phyloP scores from a whole-genome alignment of 1,140 invertebrate species.

The Microplitis mediator region DNA sequence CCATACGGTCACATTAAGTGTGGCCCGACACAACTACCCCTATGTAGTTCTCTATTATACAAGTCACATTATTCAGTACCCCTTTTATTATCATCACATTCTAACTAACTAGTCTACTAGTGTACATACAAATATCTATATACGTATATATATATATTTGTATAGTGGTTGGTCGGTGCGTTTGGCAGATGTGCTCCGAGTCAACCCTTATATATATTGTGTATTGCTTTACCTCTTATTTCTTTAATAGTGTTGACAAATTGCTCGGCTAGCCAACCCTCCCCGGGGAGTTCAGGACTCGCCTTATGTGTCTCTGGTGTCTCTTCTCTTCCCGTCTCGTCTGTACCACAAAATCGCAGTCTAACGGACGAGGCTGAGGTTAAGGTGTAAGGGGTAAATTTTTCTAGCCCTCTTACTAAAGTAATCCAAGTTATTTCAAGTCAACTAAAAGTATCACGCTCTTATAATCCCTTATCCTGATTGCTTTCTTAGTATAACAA shows the following conservation, averaged over 20 bases:
- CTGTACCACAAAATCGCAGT: slow-evolving; percentile 46
- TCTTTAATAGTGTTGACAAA: slow-evolving; percentile 62
- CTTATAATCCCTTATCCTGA: no score
- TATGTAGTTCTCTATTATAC: slow-evolving; percentile 36
- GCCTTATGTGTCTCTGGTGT: slow-evolving; percentile 22
- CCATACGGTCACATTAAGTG: slow-evolving; percentile 46
- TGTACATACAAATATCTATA: slow-evolving; percentile 35
- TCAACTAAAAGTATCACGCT: no score
- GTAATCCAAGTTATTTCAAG: neutral
- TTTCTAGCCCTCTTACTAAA: neutral
- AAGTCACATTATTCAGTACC: slow-evolving; percentile 53
- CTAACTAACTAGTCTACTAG: neutral
- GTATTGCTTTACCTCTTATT: no score
- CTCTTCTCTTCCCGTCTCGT: neutral
- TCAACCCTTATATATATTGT: slow-evolving; percentile 50
- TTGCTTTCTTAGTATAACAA: no score
- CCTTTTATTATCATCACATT: slow-evolving; percentile 51
- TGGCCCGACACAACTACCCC: slow-evolving; percentile 29
- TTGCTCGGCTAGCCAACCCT: slow-evolving; percentile 58
- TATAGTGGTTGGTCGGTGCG: slow-evolving; percentile 12
- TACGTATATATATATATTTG: no score
- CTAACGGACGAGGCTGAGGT: neutral
- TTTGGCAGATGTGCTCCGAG: slow-evolving; percentile 56
- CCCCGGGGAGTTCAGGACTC: slow-evolving; percentile 42
- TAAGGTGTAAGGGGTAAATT: neutral